Evolutionary conservation across 2,797 vertebrate species (phyloP).

Genomic region (Danio choprae): DNA sequence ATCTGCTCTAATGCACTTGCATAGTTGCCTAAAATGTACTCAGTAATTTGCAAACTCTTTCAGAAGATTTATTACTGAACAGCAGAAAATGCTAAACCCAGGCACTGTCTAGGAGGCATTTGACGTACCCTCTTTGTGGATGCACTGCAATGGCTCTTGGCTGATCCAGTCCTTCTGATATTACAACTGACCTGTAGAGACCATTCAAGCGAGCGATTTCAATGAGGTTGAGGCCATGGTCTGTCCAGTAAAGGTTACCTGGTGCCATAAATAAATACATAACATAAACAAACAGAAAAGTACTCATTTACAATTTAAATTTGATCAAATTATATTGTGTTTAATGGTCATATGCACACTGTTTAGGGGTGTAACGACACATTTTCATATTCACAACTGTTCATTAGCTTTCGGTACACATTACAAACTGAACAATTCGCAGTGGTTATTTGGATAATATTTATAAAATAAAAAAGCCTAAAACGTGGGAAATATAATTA

Average conservation of each 20-base stretch:
- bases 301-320: neutral
- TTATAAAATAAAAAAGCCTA: no score
- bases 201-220: conserved; percentile 95
- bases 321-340: neutral
- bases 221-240: conserved; percentile 96
- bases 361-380: no score
- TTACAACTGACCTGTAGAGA: conserved; percentile 92
- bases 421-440: no score
- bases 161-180: conserved; percentile 94
- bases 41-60: conserved; percentile 25
- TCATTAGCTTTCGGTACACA: no score
- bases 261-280: neutral
- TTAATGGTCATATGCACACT: neutral
- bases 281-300: neutral
- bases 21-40: conserved; percentile 9
- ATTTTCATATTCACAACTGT: no score
- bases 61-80: conserved; percentile 34
- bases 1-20: conserved; percentile 22
- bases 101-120: neutral
- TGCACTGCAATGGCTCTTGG: conserved; percentile 93
- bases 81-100: neutral
- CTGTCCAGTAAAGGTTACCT: conserved; percentile 99
- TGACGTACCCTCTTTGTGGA: conserved; percentile 92
- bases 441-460: no score
- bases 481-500: no score